phyloP scores from a whole-genome alignment of 1,140 invertebrate genomes.

The Pseudomyrmex cubaensis region DNA sequence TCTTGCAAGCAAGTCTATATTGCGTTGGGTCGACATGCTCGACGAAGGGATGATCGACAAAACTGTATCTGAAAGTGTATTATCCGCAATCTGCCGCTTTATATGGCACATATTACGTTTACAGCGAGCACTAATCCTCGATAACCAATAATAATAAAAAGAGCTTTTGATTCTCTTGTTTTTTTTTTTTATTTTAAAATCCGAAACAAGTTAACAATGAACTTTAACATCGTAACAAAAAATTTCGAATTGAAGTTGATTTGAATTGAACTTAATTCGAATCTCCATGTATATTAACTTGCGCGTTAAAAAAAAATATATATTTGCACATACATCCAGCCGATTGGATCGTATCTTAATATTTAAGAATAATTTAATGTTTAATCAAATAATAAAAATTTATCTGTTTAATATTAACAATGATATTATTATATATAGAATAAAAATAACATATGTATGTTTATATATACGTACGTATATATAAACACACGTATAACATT shows the following conservation, averaged over 20 bases:
- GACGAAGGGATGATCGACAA: conserved; percentile 15
- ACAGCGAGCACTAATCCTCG: not conserved
- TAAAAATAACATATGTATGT: too few species aligned
- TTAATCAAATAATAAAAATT: too few species aligned
- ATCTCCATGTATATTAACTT: too few species aligned
- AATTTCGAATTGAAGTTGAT: not conserved
- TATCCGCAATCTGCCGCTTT: not conserved
- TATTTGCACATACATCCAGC: too few species aligned
- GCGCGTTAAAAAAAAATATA: too few species aligned
- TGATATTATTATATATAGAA: too few species aligned
- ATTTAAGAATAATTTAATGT: too few species aligned
- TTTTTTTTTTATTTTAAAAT: not conserved
- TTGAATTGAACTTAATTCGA: too few species aligned
- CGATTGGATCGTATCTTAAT: too few species aligned
- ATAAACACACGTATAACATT: not conserved
- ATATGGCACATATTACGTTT: not conserved
- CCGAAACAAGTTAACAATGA: not conserved
- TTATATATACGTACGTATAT: not conserved
- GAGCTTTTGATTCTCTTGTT: not conserved
- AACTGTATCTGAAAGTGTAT: conserved; percentile 10
- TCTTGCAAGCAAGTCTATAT: conserved; percentile 75
- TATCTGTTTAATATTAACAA: too few species aligned
- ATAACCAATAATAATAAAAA: not conserved
- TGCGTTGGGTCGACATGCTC: conserved; percentile 10
- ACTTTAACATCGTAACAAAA: not conserved